Evolutionary conservation across 2,888 invertebrate genomes (phyloP).

Genomic region (Drosophila formosana): DNA sequence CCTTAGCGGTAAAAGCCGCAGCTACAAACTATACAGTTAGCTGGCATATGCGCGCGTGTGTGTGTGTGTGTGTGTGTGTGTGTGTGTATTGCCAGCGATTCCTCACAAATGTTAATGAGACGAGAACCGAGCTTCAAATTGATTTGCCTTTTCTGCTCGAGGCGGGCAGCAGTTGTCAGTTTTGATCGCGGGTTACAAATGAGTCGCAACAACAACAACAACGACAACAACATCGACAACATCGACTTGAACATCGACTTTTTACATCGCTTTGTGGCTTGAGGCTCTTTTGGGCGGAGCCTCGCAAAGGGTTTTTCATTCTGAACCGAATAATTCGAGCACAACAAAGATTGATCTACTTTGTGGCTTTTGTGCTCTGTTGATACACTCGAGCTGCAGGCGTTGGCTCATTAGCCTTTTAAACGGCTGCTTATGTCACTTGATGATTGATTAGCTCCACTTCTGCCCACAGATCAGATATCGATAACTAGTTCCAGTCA

Average conservation of each 20-base stretch:
- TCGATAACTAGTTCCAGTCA: slow-evolving; percentile 32
- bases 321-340: slow-evolving; percentile 18
- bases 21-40: slow-evolving; percentile 85
- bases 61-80: too few relatives aligned
- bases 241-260: too few relatives aligned
- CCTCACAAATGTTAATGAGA: slow-evolving; percentile 59
- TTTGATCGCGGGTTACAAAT: slow-evolving; percentile 49
- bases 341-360: slow-evolving; percentile 70
- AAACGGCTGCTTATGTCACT: slow-evolving; percentile 56
- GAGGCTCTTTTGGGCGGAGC: slow-evolving; percentile 29
- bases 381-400: slow-evolving; percentile 49
- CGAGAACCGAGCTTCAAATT: slow-evolving; percentile 50
- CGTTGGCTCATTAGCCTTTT: slow-evolving; percentile 62
- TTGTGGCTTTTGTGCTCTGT: slow-evolving; percentile 40
- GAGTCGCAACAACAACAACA: slow-evolving; percentile 10
- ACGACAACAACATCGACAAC: slow-evolving; percentile 8
- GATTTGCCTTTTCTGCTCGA: slow-evolving; percentile 34
- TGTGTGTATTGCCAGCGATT: slow-evolving; percentile 40
- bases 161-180: slow-evolving; percentile 57
- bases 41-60: slow-evolving; percentile 10
- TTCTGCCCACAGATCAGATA: slow-evolving; percentile 29
- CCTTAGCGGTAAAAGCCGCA: slow-evolving; percentile 85
- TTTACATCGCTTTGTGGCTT: too few relatives aligned
- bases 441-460: slow-evolving; percentile 61
- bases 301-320: slow-evolving; percentile 21